Conservation (phyloP, 2,888 invertebrate genomes). For the Leptinotarsa rubiginosa region DNA sequence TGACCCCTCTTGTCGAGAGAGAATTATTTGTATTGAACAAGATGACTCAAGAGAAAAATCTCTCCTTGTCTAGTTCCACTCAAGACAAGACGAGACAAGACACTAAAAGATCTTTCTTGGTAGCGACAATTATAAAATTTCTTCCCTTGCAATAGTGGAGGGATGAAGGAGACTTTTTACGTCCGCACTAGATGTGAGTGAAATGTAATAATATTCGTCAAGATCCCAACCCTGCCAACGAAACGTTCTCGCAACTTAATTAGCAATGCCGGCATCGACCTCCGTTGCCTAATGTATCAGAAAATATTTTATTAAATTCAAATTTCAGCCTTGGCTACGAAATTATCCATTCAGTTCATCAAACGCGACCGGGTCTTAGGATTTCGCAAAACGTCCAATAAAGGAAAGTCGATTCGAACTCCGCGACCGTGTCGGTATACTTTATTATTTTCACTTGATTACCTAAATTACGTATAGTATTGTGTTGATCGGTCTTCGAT, state of each 20-base stretch:
- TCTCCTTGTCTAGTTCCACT: too few relatives aligned
- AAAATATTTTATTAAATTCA: constrained; percentile 20
- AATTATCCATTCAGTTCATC: constrained; percentile 36
- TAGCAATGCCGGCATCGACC: background rate
- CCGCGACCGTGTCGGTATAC: constrained; percentile 6
- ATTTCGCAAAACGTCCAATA: constrained; percentile 45
- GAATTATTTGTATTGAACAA: too few relatives aligned
- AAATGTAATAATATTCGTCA: background rate
- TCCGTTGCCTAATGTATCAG: constrained; percentile 6
- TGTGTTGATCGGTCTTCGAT: constrained; percentile 10
- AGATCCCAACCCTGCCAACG: background rate
- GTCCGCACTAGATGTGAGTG: too few relatives aligned
- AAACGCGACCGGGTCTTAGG: constrained; percentile 29
- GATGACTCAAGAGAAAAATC: too few relatives aligned
- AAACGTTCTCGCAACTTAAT: background rate
- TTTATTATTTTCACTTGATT: constrained; percentile 15
- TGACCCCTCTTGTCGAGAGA: too few relatives aligned
- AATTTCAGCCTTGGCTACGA: constrained; percentile 33
- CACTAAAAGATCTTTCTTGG: too few relatives aligned
- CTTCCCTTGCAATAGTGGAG: too few relatives aligned
- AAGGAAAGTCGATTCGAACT: constrained; percentile 43
- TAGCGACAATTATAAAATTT: too few relatives aligned
- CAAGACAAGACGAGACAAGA: too few relatives aligned
- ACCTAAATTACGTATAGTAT: constrained; percentile 4
- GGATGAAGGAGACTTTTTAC: too few relatives aligned